Percentiles rank a stretch among this genome's conserved stretches.
Evolutionary conservation across 2,113 vertebrate genomes (phyloP).

Genomic region (Accipiter virgatus): DNA sequence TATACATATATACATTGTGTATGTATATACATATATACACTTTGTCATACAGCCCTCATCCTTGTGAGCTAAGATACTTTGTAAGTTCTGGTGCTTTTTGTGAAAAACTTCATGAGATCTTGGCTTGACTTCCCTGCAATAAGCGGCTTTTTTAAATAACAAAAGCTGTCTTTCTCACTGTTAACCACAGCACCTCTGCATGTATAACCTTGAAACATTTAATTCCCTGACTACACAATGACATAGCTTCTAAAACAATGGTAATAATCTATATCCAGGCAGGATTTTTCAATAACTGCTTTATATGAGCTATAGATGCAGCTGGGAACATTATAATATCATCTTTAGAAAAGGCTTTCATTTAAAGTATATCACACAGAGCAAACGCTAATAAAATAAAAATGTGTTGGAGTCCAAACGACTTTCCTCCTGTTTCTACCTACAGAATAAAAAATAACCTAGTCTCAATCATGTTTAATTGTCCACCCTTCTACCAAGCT

Average conservation of each 20-base stretch:
- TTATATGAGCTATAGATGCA: background rate
- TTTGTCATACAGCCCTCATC: background rate
- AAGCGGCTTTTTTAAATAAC: background rate
- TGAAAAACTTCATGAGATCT: background rate
- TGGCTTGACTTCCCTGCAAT: background rate
- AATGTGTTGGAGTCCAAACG: background rate
- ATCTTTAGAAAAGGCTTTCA: background rate
- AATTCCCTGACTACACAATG: background rate
- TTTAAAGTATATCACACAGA: background rate
- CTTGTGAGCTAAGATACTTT: background rate
- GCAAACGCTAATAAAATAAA: slow-evolving; percentile 21
- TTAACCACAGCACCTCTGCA: background rate
- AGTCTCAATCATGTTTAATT: background rate
- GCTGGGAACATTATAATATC: background rate
- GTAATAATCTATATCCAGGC: background rate
- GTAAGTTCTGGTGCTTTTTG: background rate
- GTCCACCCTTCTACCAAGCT: background rate
- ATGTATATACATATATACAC: background rate
- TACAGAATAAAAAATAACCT: background rate
- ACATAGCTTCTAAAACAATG: background rate
- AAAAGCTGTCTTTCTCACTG: background rate
- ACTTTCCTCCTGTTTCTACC: background rate
- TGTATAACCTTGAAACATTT: background rate
- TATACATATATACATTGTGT: background rate
- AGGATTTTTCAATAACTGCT: background rate